phyloP scores from a whole-genome alignment of 2,113 vertebrate genomes.

The Petrocephalus zakoni region DNA sequence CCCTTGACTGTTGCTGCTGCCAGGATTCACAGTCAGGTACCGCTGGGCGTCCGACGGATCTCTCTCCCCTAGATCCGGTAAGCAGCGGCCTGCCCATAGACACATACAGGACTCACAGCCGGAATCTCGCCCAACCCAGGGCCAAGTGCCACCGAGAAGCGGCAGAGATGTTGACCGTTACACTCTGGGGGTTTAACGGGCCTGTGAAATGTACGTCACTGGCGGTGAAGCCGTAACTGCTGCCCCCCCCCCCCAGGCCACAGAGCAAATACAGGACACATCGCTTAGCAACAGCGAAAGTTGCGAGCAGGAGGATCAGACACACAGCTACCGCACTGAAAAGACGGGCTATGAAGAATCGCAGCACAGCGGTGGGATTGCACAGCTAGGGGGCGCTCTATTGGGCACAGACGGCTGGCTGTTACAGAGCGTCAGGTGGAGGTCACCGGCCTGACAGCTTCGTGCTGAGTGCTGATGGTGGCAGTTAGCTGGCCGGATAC shows the following conservation, averaged over 20 bases:
- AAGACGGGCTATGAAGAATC: not conserved
- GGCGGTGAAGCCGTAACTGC: not conserved
- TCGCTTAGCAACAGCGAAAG: not conserved
- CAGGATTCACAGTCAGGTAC: not conserved
- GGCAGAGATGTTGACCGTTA: not conserved
- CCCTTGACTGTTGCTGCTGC: not conserved
- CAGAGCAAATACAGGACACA: not conserved
- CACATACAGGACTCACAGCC: not conserved
- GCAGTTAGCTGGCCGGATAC: not conserved
- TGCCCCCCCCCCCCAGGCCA: not conserved
- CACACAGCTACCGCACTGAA: not conserved
- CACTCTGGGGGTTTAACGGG: not conserved
- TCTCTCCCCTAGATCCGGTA: not conserved
- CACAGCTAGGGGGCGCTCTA: not conserved
- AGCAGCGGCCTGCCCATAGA: constrained; percentile 18
- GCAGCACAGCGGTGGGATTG: too few species aligned
- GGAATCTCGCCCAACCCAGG: not conserved
- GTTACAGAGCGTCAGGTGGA: not conserved
- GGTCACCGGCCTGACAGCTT: not conserved
- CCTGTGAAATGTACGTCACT: not conserved
- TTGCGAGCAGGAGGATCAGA: not conserved
- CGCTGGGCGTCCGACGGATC: not conserved
- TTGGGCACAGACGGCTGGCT: not conserved
- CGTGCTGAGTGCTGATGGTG: not conserved
- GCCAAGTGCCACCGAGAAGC: not conserved